These are phyloP conservation scores for Tribolium castaneum DNA, from an alignment of 1,140 invertebrate genomes.

Conservation along the genomic window DNA sequence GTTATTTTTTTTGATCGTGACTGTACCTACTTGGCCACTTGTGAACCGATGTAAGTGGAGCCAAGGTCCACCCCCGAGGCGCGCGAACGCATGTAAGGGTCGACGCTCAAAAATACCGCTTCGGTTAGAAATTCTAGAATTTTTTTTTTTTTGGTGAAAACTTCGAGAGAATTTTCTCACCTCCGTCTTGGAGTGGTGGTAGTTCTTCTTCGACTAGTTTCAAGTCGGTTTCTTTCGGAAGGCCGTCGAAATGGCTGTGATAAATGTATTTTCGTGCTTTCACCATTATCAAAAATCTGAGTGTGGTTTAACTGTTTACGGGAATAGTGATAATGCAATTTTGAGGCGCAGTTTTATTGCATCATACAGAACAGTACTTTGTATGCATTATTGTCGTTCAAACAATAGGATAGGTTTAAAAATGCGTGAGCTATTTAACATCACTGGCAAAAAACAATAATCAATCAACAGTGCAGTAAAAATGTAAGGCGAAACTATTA, in stretches of 20 bases:
- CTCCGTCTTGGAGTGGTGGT: constrained; percentile 72
- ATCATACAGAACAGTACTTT: too few species aligned
- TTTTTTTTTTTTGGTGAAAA: neutral
- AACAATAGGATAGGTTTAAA: too few species aligned
- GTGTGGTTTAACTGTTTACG: constrained; percentile 55
- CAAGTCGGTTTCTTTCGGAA: constrained; percentile 73
- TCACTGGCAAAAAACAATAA: too few species aligned
- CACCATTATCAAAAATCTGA: constrained; percentile 64
- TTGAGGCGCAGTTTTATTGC: too few species aligned
- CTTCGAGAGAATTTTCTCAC: constrained; percentile 53
- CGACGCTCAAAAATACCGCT: constrained; percentile 76
- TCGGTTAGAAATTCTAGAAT: constrained; percentile 69
- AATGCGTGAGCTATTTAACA: too few species aligned
- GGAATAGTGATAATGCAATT: neutral
- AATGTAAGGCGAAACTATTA: too few species aligned
- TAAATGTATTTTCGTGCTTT: constrained; percentile 71
- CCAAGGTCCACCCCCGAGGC: constrained; percentile 64
- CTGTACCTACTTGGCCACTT: constrained; percentile 70
- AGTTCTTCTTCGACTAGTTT: constrained; percentile 73
- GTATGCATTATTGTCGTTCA: too few species aligned
- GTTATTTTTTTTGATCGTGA: too few species aligned
- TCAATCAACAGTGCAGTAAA: too few species aligned
- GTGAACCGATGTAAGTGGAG: constrained; percentile 70
- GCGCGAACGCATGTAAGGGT: constrained; percentile 73
- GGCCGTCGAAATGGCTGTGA: constrained; percentile 71